Conservation (phyloP, 53 echinoderm and acorn worm species). For the Glandiceps talaboti region DNA sequence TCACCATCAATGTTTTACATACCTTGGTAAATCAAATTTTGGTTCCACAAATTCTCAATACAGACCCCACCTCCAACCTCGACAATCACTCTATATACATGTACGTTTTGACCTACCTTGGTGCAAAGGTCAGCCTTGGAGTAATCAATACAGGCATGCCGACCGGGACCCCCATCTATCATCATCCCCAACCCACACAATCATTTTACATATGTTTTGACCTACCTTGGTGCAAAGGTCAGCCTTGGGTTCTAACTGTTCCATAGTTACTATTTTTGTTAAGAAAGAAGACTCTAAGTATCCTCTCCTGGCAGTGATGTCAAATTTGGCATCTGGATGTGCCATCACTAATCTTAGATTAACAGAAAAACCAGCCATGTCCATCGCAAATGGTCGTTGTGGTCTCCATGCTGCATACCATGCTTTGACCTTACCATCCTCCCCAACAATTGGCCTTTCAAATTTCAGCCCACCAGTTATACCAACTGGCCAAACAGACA, state of each 20-base stretch:
- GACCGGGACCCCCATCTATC: too few relatives aligned
- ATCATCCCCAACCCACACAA: too few relatives aligned
- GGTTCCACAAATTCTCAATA: too few relatives aligned
- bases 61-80: too few relatives aligned
- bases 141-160: too few relatives aligned
- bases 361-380: slow-evolving; percentile 97
- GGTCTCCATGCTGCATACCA: slow-evolving; percentile 80
- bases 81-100: too few relatives aligned
- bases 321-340: slow-evolving; percentile 49
- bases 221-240: slow-evolving; percentile 68
- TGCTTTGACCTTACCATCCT: slow-evolving; percentile 38
- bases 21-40: too few relatives aligned
- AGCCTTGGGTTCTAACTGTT: slow-evolving; percentile 87
- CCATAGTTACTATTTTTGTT: slow-evolving; percentile 35
- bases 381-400: slow-evolving; percentile 78
- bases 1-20: too few relatives aligned
- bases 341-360: slow-evolving; percentile 44
- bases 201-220: too few relatives aligned
- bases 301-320: slow-evolving; percentile 54
- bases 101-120: slow-evolving; percentile 59
- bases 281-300: slow-evolving; percentile 73
- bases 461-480: slow-evolving; percentile 80
- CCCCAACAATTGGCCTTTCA: slow-evolving; percentile 61
- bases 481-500: slow-evolving; percentile 94
- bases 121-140: too few relatives aligned